Base-by-base conservation (phyloP, 23 tunicate species). In the Ciona savignyi region DNA sequence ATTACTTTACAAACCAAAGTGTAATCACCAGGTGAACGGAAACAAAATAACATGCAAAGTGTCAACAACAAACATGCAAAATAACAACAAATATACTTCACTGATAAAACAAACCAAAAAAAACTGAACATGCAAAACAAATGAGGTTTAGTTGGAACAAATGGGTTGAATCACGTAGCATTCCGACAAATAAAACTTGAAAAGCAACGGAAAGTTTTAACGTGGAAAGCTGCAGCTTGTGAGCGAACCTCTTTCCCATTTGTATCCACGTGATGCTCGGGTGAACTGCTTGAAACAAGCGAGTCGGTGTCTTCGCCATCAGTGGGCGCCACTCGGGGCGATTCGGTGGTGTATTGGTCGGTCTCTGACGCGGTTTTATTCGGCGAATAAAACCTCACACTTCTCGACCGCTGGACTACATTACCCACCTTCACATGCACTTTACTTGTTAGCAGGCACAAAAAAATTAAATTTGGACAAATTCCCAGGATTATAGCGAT, bases 351-450 rank as follows among this genome's bases (percentile, higher is more conserved):
- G 15, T 6, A 4, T 23, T 23, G 6, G 26, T 11, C 67, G 28
- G 4, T n/a, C 28, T 63, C 28, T 4, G 15, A 25, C 28, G 22
- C 28, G 24, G 67, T 63, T 63, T 74, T 74, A 49, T 31, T 60
- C 26, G 85, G 85, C 3, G 85, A 33, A 1, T 56, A 78, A 48
- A 73, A 81, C 21, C 79, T 69, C 27, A 85, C 77, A 49, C 90
- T 85, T 73, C 90, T 34, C 1, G 90, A 85, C n/a, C 90, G 78
- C 42, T 78, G 77, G 31, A 85, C 78, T 2, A 85, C 79, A 11
- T 77, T 27, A 27, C 74, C 77, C 29, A 85, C 83, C 90, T 85
- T 82, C 34, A 25, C 28, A 63, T 63, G 28, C 26, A 63, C 67
- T 9, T 22, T 4, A 63, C 28, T n/a, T 9, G 28, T n/a, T 25